Evolutionary conservation across 1,140 invertebrate species (phyloP).

Genomic region (Archivesica marissinica): DNA sequence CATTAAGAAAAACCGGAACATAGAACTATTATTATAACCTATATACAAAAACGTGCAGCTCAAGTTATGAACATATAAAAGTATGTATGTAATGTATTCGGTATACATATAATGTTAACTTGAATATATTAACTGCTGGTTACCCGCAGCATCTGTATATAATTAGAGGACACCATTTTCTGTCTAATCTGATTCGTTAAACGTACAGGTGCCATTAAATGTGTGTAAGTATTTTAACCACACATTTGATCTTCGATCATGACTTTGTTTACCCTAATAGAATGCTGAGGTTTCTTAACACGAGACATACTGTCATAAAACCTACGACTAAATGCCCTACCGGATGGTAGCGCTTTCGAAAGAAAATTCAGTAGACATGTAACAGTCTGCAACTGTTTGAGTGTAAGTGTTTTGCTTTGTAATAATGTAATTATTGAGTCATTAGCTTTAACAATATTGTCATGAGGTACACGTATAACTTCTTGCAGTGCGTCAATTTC

Average conservation of each 20-base stretch:
- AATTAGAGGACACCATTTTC: background rate
- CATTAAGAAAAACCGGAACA: too few species aligned
- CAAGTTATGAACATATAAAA: conserved; percentile 23
- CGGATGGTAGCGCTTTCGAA: background rate
- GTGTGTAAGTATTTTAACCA: conserved; percentile 21
- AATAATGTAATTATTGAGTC: background rate
- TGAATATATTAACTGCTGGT: conserved; percentile 35
- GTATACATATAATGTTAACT: conserved; percentile 25
- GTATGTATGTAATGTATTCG: conserved; percentile 22
- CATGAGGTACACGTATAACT: background rate
- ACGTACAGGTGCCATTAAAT: conserved; percentile 47
- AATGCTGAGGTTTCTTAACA: conserved; percentile 12
- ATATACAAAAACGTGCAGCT: background rate
- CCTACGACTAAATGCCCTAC: background rate
- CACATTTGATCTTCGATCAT: background rate
- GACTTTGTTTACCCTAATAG: conserved; percentile 8
- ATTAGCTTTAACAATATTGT: background rate
- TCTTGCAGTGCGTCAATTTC: background rate
- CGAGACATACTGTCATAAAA: conserved; percentile 45
- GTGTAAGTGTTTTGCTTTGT: background rate
- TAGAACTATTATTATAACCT: too few species aligned
- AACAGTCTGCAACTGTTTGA: background rate
- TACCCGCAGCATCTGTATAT: conserved; percentile 5
- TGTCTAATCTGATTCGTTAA: background rate
- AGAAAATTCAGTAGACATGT: background rate